Percentiles rank a stretch among this genome's conserved stretches.
Conservation (phyloP, 2,888 invertebrate species). For the Latheticus oryzae region DNA sequence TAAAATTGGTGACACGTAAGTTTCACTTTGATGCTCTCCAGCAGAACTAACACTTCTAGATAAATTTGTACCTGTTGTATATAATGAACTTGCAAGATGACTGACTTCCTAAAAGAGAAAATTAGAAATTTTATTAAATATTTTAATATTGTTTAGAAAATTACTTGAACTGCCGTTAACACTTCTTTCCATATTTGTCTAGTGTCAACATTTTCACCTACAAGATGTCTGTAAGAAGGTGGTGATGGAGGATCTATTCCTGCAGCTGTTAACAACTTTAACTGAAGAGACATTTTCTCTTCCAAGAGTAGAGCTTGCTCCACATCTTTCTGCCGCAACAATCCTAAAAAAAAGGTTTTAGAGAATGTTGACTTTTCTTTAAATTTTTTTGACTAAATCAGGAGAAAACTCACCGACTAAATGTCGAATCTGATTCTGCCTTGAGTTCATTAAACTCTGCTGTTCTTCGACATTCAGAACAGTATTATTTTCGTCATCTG, state of each 20-base stretch:
- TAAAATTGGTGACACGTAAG: slow-evolving; percentile 86
- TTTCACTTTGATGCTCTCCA: slow-evolving; percentile 89
- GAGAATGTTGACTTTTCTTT: too few relatives aligned
- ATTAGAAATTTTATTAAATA: slow-evolving; percentile 10
- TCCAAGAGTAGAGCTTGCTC: slow-evolving; percentile 88
- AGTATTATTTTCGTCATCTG: slow-evolving; percentile 80
- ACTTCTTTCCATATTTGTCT: slow-evolving; percentile 87
- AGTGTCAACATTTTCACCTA: slow-evolving; percentile 82
- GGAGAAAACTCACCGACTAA: slow-evolving; percentile 82
- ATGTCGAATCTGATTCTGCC: slow-evolving; percentile 82
- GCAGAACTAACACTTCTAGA: slow-evolving; percentile 94
- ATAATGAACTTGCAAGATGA: slow-evolving; percentile 79
- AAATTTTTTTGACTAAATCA: too few relatives aligned
- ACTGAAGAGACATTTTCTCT: slow-evolving; percentile 88
- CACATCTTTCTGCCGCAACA: slow-evolving; percentile 87
- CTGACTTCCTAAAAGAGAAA: slow-evolving; percentile 73
- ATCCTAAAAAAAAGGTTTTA: slow-evolving; percentile 70
- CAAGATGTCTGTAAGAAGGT: slow-evolving; percentile 81
- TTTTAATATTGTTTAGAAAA: too few relatives aligned
- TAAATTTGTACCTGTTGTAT: slow-evolving; percentile 80
- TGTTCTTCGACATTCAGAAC: slow-evolving; percentile 82
- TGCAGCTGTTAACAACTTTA: slow-evolving; percentile 80
- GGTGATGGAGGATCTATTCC: slow-evolving; percentile 72
- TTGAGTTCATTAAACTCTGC: slow-evolving; percentile 79
- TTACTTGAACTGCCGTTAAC: slow-evolving; percentile 77